phyloP scores from a whole-genome alignment of 2,113 vertebrate genomes.

The Heterotis niloticus region DNA sequence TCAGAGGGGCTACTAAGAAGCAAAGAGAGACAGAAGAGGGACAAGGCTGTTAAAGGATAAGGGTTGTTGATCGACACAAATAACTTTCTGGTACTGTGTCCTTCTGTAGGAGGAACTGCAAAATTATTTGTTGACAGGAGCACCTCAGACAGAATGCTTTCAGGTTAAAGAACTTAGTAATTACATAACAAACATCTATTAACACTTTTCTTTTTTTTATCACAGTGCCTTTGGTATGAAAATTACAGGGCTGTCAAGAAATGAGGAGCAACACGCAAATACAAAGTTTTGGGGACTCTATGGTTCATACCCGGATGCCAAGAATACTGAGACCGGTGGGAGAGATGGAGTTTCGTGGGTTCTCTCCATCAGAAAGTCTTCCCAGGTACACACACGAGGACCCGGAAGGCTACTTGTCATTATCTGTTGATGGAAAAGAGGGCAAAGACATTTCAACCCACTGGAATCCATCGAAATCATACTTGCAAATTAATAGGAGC shows the following conservation, averaged over 20 bases:
- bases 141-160: no score
- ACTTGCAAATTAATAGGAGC: constrained; percentile 46
- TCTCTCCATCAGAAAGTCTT: constrained; percentile 50
- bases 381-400: constrained; percentile 49
- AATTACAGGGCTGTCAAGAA: constrained; percentile 18
- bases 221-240: neutral
- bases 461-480: constrained; percentile 59
- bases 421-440: constrained; percentile 56
- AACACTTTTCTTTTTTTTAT: neutral
- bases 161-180: no score
- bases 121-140: no score
- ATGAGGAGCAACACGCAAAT: constrained; percentile 71
- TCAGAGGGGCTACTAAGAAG: no score
- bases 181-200: no score
- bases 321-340: constrained; percentile 51
- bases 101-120: no score
- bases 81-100: no score
- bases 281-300: constrained; percentile 51
- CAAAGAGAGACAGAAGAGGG: no score
- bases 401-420: constrained; percentile 67
- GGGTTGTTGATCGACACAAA: no score
- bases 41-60: no score
- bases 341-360: constrained; percentile 32
- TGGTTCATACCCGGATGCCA: constrained; percentile 68
- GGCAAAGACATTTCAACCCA: constrained; percentile 36